phyloP scores from a whole-genome alignment of 53 echinoderm and acorn worm genomes.

The Echinarachnius parma region DNA sequence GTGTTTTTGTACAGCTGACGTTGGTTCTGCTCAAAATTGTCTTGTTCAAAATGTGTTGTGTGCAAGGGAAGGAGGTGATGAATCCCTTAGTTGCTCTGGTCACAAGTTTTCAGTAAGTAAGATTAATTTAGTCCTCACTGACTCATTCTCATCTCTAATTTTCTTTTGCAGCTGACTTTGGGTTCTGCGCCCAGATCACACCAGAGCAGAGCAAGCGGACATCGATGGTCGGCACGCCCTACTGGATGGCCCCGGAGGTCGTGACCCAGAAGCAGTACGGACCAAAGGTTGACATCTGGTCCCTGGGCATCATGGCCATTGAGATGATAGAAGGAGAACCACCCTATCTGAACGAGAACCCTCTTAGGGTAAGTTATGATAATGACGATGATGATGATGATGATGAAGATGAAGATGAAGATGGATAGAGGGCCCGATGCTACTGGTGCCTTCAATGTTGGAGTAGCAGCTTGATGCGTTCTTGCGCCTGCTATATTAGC shows the following conservation, averaged over 20 bases:
- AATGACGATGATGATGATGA: neutral
- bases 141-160: neutral
- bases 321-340: constrained; percentile 99
- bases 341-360: constrained; percentile 96
- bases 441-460: too few relatives aligned
- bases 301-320: constrained; percentile 97
- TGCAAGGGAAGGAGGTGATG: too few relatives aligned
- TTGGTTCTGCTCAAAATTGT: too few relatives aligned
- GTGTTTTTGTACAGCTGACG: too few relatives aligned
- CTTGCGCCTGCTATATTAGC: too few relatives aligned
- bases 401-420: neutral
- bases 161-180: constrained; percentile 85
- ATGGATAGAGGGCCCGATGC: too few relatives aligned
- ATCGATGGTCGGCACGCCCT: constrained; percentile 98
- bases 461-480: too few relatives aligned
- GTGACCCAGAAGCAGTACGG: constrained; percentile 99
- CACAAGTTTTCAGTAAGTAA: too few relatives aligned
- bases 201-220: constrained; percentile 96
- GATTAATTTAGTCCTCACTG: too few relatives aligned
- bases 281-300: constrained; percentile 98
- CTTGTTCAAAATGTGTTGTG: too few relatives aligned
- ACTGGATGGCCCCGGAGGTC: constrained; percentile 99
- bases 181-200: constrained; percentile 98
- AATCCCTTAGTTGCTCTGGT: too few relatives aligned
- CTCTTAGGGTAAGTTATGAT: constrained; percentile 78